Evolutionary conservation across 2,888 invertebrate genomes (phyloP).

Genomic region (Siphlonurus alternatus): DNA sequence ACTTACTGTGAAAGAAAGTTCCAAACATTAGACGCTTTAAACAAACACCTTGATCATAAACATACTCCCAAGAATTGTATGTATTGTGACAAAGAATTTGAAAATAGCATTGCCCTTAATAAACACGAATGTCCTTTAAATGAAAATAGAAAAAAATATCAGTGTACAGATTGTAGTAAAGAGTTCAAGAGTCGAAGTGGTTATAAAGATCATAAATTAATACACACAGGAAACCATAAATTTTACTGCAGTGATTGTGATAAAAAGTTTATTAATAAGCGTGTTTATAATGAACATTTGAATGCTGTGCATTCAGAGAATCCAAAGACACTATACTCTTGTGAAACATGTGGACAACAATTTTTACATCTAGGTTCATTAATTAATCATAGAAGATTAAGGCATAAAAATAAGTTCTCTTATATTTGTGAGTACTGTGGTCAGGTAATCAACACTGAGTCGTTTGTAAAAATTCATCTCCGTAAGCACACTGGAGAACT

Average conservation of each 20-base stretch:
- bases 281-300: conserved; percentile 15
- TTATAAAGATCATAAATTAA: too few species aligned
- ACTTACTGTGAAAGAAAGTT: background rate
- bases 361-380: conserved; percentile 16
- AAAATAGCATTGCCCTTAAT: background rate
- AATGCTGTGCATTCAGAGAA: conserved; percentile 15
- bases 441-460: conserved; percentile 14
- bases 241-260: too few species aligned
- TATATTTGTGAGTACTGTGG: conserved; percentile 15
- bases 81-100: background rate
- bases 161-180: too few species aligned
- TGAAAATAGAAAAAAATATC: too few species aligned
- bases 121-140: conserved; percentile 6
- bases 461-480: conserved; percentile 24
- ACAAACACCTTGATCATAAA: background rate
- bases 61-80: background rate
- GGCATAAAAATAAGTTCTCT: conserved; percentile 17
- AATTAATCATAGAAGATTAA: conserved; percentile 15
- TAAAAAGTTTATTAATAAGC: too few species aligned
- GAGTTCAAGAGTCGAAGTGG: too few species aligned
- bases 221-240: too few species aligned
- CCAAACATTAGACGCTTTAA: background rate
- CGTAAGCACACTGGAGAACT: conserved; percentile 30
- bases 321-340: conserved; percentile 15
- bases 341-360: conserved; percentile 15